Evolutionary conservation across 2,888 invertebrate genomes (phyloP).

Genomic region (Bellardia pandia): DNA sequence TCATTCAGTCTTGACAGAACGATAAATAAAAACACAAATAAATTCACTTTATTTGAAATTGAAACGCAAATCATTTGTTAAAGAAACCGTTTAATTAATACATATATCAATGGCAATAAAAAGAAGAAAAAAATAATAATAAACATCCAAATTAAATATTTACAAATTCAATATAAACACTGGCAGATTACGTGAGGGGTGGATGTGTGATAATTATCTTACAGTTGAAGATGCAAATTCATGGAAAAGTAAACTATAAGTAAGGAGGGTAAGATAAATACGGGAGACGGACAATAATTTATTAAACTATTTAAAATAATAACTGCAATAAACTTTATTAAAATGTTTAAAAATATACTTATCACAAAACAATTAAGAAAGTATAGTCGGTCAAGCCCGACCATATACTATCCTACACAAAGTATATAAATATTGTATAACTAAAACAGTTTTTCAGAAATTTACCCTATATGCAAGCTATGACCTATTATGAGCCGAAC

Average conservation of each 20-base stretch:
- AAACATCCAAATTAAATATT: slow-evolving; percentile 27
- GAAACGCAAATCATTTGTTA: slow-evolving; percentile 41
- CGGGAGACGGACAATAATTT: not conserved
- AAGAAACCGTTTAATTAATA: slow-evolving; percentile 22
- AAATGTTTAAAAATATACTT: not conserved
- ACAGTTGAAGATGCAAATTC: not conserved
- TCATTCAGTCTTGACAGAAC: slow-evolving; percentile 1
- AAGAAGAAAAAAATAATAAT: slow-evolving; percentile 7
- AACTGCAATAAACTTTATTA: too few species aligned
- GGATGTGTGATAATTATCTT: slow-evolving; percentile 3
- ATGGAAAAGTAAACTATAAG: too few species aligned
- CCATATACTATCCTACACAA: too few species aligned
- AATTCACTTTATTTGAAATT: slow-evolving; percentile 16
- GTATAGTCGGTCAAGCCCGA: too few species aligned
- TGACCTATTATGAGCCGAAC: too few species aligned
- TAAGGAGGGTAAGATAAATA: not conserved
- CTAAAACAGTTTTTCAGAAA: too few species aligned
- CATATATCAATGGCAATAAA: slow-evolving; percentile 28
- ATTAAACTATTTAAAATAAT: not conserved
- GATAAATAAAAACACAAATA: slow-evolving; percentile 38
- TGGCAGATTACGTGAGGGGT: not conserved
- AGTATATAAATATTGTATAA: too few species aligned
- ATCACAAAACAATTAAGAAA: too few species aligned
- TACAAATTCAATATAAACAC: slow-evolving; percentile 13
- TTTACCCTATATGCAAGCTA: too few species aligned